These are phyloP conservation scores for Tachystola acroxantha DNA, from an alignment of 2,888 invertebrate species.

Conservation along the genomic window DNA sequence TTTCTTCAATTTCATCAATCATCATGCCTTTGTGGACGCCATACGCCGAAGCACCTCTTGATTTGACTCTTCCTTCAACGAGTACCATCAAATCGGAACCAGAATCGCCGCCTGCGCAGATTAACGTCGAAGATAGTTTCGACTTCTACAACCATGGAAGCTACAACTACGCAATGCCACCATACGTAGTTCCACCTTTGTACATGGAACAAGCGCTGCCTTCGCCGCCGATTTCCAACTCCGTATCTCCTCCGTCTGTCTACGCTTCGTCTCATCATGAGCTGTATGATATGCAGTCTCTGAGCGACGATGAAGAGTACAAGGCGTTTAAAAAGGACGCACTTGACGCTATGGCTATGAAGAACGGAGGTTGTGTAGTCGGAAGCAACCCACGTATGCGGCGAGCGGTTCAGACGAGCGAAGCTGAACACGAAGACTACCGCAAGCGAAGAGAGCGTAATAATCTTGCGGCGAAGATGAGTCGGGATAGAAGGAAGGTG, in stretches of 20 bases:
- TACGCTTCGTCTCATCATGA: constrained; percentile 42
- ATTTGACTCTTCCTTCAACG: too few relatives aligned
- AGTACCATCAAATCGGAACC: constrained; percentile 30
- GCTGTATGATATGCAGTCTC: constrained; percentile 41
- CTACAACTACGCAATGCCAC: background rate
- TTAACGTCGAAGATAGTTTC: background rate
- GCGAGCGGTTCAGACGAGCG: constrained; percentile 59
- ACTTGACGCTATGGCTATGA: constrained; percentile 81
- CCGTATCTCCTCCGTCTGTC: constrained; percentile 26
- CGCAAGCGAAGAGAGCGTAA: constrained; percentile 93
- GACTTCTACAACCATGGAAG: too few relatives aligned
- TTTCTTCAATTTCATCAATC: too few relatives aligned
- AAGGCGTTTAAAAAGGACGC: constrained; percentile 84
- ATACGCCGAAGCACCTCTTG: constrained; percentile 52
- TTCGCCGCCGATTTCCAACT: background rate
- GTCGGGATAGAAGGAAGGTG: constrained; percentile 91
- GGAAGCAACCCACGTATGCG: constrained; percentile 85
- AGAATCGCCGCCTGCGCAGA: constrained; percentile 27
- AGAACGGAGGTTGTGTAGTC: constrained; percentile 76
- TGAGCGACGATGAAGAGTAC: constrained; percentile 79
- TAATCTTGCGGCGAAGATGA: constrained; percentile 96
- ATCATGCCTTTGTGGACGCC: constrained; percentile 61
- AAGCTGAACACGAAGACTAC: constrained; percentile 85
- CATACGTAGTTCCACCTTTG: background rate
- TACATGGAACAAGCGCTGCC: background rate